Conservation (phyloP, 1,140 invertebrate species). For the Panagrolaimus sp. region DNA sequence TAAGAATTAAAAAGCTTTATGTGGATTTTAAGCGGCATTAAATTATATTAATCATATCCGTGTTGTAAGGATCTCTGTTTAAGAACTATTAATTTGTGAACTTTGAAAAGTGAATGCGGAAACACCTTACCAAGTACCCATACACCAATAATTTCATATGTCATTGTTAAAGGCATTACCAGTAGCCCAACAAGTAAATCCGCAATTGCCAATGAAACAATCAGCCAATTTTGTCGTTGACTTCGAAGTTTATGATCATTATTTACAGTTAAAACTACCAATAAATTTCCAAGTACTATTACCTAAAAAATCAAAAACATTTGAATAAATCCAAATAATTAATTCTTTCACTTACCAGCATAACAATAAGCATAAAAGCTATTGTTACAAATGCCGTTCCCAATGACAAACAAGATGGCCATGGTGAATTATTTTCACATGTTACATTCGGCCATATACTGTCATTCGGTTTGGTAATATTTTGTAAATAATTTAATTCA, state of each 20-base stretch:
- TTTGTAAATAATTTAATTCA: no score
- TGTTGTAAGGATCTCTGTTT: background rate
- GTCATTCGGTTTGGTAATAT: no score
- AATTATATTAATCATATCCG: background rate
- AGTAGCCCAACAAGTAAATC: conserved; percentile 67
- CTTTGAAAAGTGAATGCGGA: conserved; percentile 43
- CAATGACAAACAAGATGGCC: conserved; percentile 54
- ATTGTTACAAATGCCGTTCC: conserved; percentile 53
- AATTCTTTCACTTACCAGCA: conserved; percentile 46
- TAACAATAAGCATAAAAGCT: conserved; percentile 54
- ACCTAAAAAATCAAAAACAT: conserved; percentile 35
- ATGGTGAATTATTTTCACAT: conserved; percentile 30
- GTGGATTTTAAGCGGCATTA: background rate
- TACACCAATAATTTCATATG: conserved; percentile 66
- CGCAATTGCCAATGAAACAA: conserved; percentile 67
- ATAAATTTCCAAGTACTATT: conserved; percentile 54
- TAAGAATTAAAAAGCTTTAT: background rate
- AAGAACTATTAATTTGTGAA: background rate
- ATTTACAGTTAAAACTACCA: conserved; percentile 57
- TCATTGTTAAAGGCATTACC: conserved; percentile 68
- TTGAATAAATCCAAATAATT: background rate
- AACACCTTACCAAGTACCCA: conserved; percentile 66
- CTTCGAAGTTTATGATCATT: conserved; percentile 53
- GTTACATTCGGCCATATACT: conserved; percentile 20
- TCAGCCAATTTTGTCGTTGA: conserved; percentile 66